Evolutionary conservation across 2,113 vertebrate species (phyloP).

Genomic region (Phainopepla nitens): DNA sequence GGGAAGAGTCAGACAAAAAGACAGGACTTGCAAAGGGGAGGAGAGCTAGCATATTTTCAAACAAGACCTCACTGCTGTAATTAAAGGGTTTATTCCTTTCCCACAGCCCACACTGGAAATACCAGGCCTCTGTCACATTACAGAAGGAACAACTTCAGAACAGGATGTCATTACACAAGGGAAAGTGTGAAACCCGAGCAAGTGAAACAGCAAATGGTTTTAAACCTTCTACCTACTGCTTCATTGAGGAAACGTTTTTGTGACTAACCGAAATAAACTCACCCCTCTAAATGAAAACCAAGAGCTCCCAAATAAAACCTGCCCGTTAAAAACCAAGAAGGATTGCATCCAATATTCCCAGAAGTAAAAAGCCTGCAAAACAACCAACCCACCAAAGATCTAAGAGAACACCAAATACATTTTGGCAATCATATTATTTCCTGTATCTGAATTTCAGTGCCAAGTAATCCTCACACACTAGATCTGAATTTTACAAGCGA

Average conservation of each 20-base stretch:
- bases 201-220: constrained; percentile 3
- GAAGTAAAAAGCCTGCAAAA: background rate
- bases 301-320: constrained; percentile 10
- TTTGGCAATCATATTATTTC: background rate
- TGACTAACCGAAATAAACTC: background rate
- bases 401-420: background rate
- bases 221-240: background rate
- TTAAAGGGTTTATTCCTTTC: constrained; percentile 27
- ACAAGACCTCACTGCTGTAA: background rate
- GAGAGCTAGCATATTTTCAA: background rate
- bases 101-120: constrained; percentile 32
- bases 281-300: background rate
- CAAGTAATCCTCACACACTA: background rate
- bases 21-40: background rate
- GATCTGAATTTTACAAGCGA: background rate
- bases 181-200: constrained; percentile 47
- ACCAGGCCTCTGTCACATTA: constrained; percentile 5
- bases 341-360: background rate
- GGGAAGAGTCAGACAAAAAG: background rate
- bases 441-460: background rate
- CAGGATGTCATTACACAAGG: constrained; percentile 27
- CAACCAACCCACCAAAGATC: background rate
- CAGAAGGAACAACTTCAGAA: constrained; percentile 22
- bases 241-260: background rate
- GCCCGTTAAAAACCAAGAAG: background rate